Base-by-base conservation (phyloP, 2,888 invertebrate species). In the Xestia sexstrigata region DNA sequence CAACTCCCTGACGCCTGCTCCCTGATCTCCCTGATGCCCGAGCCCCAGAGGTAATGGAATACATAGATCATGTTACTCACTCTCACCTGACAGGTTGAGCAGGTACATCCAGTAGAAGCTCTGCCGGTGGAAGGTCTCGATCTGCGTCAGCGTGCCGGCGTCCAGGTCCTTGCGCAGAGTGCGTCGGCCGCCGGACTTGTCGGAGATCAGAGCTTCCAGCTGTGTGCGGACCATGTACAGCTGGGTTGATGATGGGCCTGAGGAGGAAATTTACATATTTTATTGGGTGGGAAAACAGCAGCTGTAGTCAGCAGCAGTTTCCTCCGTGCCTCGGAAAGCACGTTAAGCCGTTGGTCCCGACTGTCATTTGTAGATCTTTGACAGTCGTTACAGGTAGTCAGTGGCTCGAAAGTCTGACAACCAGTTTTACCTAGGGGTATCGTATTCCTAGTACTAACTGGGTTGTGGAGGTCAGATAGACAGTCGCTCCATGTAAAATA, bases 191-290 rank as follows among this genome's bases (percentile, higher is more conserved):
- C 99, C 99, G 74, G 99, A 99, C 95, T 99, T 99, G 95, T 99
- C 99, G 0, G 99, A 99, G 83, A 99, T 99, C 74, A 99, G 96
- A 0, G 99, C 99, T 94, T 99, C 99, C 77, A 99, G 96, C 98
- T 99, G 99, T 0, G 99, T 99, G 13, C 99, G 97, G 7, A 99
- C 99, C 99, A 99, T 99, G 96, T 99, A 99, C 17, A 99, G 97
- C 96, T 99, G 98, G 0, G 99, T 99, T 0, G 99, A 98, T 0
- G 99, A 99, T 0, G 99, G 99, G 9, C 98, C 98, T 98, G 91
- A 2, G 75, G 0, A 2, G 20, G 0, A 52, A 9, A 23, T 52
- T 1, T 2, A 23, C 49, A 23, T 49, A n/a, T n/a, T n/a, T n/a
- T n/a, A n/a, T n/a, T n/a, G n/a, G n/a, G n/a, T n/a, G n/a, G n/a